Conservation (phyloP, 2,797 vertebrate species). For the Enteromius thamalakanensis region DNA sequence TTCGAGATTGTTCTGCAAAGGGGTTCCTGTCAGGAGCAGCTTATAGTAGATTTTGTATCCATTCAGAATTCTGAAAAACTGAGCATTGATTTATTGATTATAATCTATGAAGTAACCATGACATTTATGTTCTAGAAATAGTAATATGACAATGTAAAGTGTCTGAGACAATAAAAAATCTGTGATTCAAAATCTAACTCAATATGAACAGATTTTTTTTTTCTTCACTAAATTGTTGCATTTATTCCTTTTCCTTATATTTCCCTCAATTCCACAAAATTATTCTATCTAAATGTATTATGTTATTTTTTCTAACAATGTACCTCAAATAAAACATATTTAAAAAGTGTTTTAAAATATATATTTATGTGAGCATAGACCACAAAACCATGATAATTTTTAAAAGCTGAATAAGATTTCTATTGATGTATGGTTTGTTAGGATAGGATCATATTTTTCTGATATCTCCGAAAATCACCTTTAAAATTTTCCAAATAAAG, state of each 20-base stretch:
- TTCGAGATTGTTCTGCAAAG: constrained; percentile 97
- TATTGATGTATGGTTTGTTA: no score
- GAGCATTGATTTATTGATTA: constrained; percentile 24
- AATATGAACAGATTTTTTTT: not conserved
- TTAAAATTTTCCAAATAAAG: not conserved
- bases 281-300: no score
- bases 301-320: not conserved
- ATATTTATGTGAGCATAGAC: no score
- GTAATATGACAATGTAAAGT: not conserved
- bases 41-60: constrained; percentile 99
- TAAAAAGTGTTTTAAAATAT: no score
- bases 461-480: not conserved
- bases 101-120: not conserved
- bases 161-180: not conserved
- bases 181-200: not conserved
- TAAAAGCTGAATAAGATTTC: no score
- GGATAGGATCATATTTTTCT: not conserved
- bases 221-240: not conserved
- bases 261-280: not conserved
- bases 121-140: not conserved
- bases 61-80: constrained; percentile 98
- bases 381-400: no score
- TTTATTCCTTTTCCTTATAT: not conserved
- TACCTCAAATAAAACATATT: not conserved
- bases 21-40: constrained; percentile 95